phyloP scores from a whole-genome alignment of 2,888 invertebrate genomes.

The Apodemia zela region DNA sequence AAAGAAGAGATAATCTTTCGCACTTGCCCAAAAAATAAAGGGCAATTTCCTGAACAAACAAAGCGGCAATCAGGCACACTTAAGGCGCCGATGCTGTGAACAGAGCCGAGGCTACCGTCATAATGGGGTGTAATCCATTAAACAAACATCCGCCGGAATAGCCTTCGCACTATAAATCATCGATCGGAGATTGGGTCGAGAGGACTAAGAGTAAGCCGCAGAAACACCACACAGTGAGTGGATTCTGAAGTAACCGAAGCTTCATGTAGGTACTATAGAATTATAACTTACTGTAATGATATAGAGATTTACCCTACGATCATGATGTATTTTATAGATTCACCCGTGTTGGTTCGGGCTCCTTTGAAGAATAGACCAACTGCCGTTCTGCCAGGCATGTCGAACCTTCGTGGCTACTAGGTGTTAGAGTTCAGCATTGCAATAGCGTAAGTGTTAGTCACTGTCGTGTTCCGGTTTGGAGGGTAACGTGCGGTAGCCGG shows the following conservation, averaged over 20 bases:
- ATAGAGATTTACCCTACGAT: too few relatives aligned
- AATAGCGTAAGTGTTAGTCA: too few relatives aligned
- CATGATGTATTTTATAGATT: too few relatives aligned
- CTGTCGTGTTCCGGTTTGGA: too few relatives aligned
- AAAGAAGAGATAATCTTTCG: slow-evolving; percentile 32
- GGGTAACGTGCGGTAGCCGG: too few relatives aligned
- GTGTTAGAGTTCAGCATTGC: too few relatives aligned
- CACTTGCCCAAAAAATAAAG: slow-evolving; percentile 19
- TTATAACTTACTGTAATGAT: too few relatives aligned
- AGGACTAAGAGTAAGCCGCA: slow-evolving; percentile 16
- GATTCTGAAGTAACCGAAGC: too few relatives aligned
- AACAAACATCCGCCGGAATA: slow-evolving; percentile 71
- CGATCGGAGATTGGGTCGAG: slow-evolving; percentile 54
- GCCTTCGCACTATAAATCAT: slow-evolving; percentile 63
- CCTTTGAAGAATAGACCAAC: too few relatives aligned
- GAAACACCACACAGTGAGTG: not conserved
- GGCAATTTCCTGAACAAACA: slow-evolving; percentile 28
- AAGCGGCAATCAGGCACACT: slow-evolving; percentile 40
- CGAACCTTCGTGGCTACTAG: too few relatives aligned
- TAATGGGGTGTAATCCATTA: slow-evolving; percentile 67
- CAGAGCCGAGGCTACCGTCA: slow-evolving; percentile 51
- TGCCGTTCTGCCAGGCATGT: too few relatives aligned
- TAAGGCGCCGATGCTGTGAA: slow-evolving; percentile 34
- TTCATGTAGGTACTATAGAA: too few relatives aligned
- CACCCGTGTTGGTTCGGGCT: not conserved